Conservation (phyloP, 2,888 invertebrate species). For the Panopea generosa region DNA sequence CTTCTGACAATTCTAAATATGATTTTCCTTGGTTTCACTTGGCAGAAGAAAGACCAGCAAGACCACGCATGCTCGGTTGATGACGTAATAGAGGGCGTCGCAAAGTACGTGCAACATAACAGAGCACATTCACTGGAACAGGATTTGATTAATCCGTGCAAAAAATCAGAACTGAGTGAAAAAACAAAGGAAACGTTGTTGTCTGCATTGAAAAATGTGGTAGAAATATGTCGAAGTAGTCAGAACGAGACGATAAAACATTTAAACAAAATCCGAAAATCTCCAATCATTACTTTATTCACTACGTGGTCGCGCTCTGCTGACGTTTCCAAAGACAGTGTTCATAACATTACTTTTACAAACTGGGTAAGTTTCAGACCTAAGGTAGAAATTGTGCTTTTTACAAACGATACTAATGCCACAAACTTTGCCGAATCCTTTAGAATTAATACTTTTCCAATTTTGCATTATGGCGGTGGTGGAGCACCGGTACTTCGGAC, state of each 20-base stretch:
- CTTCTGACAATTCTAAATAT: slow-evolving; percentile 53
- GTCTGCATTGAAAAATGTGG: slow-evolving; percentile 34
- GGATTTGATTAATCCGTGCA: slow-evolving; percentile 36
- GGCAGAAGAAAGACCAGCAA: slow-evolving; percentile 25
- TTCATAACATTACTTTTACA: slow-evolving; percentile 61
- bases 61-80: slow-evolving; percentile 48
- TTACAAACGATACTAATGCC: slow-evolving; percentile 56
- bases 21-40: slow-evolving; percentile 47
- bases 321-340: slow-evolving; percentile 33
- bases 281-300: slow-evolving; percentile 63
- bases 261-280: slow-evolving; percentile 7
- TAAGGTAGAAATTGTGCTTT: slow-evolving; percentile 62
- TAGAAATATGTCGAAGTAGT: slow-evolving; percentile 28
- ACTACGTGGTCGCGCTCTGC: slow-evolving; percentile 61
- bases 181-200: slow-evolving; percentile 27
- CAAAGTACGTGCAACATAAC: slow-evolving; percentile 41
- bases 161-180: slow-evolving; percentile 6
- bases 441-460: slow-evolving; percentile 58
- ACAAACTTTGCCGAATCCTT: slow-evolving; percentile 22
- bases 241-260: not conserved
- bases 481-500: slow-evolving; percentile 72
- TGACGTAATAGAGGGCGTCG: slow-evolving; percentile 44
- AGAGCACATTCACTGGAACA: slow-evolving; percentile 32
- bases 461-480: slow-evolving; percentile 57
- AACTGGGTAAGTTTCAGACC: slow-evolving; percentile 67